Evolutionary conservation across 2,113 vertebrate species (phyloP), one percentile per base, ranked within the genome.

Genomic region (Stercorarius parasiticus): DNA sequence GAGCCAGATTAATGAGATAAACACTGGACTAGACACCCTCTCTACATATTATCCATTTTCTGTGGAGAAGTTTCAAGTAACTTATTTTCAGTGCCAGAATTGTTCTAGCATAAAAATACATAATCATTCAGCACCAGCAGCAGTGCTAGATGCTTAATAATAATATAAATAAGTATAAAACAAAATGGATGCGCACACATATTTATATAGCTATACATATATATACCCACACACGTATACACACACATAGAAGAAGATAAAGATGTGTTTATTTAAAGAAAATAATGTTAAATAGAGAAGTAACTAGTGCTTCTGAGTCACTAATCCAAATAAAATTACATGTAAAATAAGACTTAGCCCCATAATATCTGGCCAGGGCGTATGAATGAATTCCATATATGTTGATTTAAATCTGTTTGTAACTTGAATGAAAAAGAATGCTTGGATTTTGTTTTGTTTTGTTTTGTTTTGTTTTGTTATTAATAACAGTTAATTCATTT

Each of bases 1-100:
- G 55, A 90, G 56, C 29, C 56, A 92, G 77, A 93, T 92, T 91
- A 95, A 95, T 91, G 77, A 81, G 21, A 74, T 91, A 88, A 93
- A 71, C 25, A 74, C n/a, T 76, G 36, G 59, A 86, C n/a, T 38
- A 79, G 56, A 84, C 47, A 84, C 2, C 11, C 4, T 73, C 34
- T 90, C 30, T 52, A n/a, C 16, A 56, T 30, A 13, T 58, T 90
- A 53, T n/a, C 38, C 13, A 6, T 78, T 93, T 92, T 79, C 52
- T 15, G 55, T 13, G 53, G 9, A 76, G 73, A 91, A 87, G 38
- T 53, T 65, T 85, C 73, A 62, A 87, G 61, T 11, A 79, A 79
- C 10, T 42, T 81, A 36, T 88, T 90, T 93, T 79, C 43, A 64
- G 29, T 74, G 26, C 23, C 55, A 90, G 9, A 82, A 52, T 80